Percentiles rank a stretch among this genome's conserved stretches.
These are phyloP conservation scores for Enteromius trimaculatus DNA, from an alignment of 2,797 vertebrate species.

Conservation along the genomic window DNA sequence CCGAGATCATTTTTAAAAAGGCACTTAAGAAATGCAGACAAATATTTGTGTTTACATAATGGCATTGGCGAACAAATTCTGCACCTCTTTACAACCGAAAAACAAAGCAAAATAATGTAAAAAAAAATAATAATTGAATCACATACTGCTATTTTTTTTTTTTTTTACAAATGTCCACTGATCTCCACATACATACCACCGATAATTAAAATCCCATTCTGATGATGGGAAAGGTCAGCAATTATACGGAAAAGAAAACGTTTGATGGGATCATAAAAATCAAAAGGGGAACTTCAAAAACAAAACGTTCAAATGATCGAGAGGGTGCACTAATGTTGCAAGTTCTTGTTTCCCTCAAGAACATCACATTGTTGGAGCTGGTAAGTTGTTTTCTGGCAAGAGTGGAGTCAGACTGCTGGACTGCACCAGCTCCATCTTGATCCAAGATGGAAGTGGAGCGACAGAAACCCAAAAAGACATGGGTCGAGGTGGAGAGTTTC, in stretches of 20 bases:
- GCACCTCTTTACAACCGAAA: constrained; percentile 68
- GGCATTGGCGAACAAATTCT: constrained; percentile 76
- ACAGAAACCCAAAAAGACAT: constrained; percentile 50
- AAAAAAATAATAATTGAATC: constrained; percentile 54
- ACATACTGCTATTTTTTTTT: constrained; percentile 47
- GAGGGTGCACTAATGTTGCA: constrained; percentile 36
- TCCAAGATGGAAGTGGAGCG: constrained; percentile 51
- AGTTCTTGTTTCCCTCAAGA: constrained; percentile 44
- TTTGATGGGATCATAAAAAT: constrained; percentile 38
- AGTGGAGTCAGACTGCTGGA: constrained; percentile 52
- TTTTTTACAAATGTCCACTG: constrained; percentile 69
- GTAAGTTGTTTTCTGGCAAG: constrained; percentile 54
- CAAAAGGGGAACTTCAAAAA: constrained; percentile 33
- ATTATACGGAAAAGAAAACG: constrained; percentile 37
- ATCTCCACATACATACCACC: constrained; percentile 62
- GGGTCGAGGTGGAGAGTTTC: constrained; percentile 54
- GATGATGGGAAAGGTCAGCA: constrained; percentile 16
- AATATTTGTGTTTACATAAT: constrained; percentile 80
- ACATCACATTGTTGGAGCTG: constrained; percentile 46
- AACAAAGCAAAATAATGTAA: constrained; percentile 66
- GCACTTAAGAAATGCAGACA: constrained; percentile 91
- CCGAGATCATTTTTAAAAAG: constrained; percentile 77
- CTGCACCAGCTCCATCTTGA: constrained; percentile 57
- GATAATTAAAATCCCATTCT: constrained; percentile 48
- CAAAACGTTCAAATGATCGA: constrained; percentile 16